phyloP scores from a whole-genome alignment of 2,113 vertebrate species.

The Nerophis lumbriciformis region DNA sequence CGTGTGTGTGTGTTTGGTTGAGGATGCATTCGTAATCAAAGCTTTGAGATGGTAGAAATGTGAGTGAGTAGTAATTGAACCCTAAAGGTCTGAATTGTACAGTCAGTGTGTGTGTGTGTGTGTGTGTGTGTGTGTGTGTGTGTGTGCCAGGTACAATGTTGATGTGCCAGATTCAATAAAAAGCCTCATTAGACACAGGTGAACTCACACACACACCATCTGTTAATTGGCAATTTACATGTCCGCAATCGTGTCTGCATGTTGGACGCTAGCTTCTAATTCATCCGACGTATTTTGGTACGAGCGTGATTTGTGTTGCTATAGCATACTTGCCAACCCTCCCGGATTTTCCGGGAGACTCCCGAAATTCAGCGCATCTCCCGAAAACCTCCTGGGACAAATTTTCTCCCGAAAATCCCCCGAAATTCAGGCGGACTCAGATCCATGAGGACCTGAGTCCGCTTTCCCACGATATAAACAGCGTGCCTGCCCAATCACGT shows the following conservation, averaged over 20 bases:
- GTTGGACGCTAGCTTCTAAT: constrained; percentile 15
- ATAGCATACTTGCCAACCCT: too few species aligned
- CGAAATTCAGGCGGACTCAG: too few species aligned
- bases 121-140: constrained; percentile 3
- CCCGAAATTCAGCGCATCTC: too few species aligned
- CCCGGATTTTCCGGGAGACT: too few species aligned
- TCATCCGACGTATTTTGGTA: constrained; percentile 17
- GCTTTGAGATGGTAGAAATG: constrained; percentile 49
- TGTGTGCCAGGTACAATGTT: constrained; percentile 30
- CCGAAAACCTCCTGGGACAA: too few species aligned
- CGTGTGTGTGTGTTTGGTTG: not conserved
- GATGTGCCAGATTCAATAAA: constrained; percentile 40
- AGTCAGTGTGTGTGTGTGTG: constrained; percentile 11
- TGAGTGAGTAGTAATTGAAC: constrained; percentile 53
- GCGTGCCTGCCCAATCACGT: too few species aligned
- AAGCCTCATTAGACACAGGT: constrained; percentile 37
- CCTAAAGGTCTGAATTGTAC: constrained; percentile 46
- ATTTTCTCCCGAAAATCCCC: too few species aligned
- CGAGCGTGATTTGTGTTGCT: too few species aligned
- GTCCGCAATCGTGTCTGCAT: constrained; percentile 22
- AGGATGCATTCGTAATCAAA: constrained; percentile 37
- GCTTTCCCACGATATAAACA: too few species aligned
- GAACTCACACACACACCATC: constrained; percentile 16
- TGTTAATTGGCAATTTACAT: constrained; percentile 39
- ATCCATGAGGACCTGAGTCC: too few species aligned